Evolutionary conservation across 2,113 vertebrate genomes (phyloP), one percentile per base, ranked within the genome.

Genomic region (Synchiropus splendidus): DNA sequence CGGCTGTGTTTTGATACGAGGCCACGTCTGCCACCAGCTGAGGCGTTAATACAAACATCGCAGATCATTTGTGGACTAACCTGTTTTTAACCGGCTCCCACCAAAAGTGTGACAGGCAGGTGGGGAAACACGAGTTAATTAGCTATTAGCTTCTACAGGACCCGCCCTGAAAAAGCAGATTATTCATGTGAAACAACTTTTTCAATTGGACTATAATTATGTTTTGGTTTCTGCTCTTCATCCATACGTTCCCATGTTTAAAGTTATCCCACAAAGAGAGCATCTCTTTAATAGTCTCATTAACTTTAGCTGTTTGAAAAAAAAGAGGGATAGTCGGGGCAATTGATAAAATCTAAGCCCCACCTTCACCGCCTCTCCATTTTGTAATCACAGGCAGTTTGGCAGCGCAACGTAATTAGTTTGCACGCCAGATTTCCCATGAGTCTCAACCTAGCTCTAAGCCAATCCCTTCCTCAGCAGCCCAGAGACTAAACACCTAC

Each of bases 11-110:
- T 78, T 72, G 4, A 80, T 80, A 55, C 54, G 77, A 77, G 74
- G 70, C 75, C 72, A 74, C 76, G 77, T 80, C 71, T 70, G 76
- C 78, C 83, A 77, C 82, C 83, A 85, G 82, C 84, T 83, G 84
- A 86, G 84, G 85, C 67, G 83, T 85, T 85, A 85, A 85, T 83
- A 81, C 82, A 85, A 87, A 85, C 83, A 83, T 82, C 83, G 79
- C 83, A 84, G 80, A 85, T 85, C 11, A 83, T 86, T 82, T 85
- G 77, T 81, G 69, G 77, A 75, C 76, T 83, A 84, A 81, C 78
- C 80, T 80, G 63, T 74, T 77, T 86, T 77, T 81, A 83, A 80
- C 78, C 69, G 70, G 64, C 64, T 57, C 68, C 81, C 53, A 65
- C 67, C 58, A 75, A 83, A 84, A 79, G 83, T 84, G 81, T 81